phyloP scores from a whole-genome alignment of 2,797 vertebrate species.

The Myoxocephalus aenaeus region DNA sequence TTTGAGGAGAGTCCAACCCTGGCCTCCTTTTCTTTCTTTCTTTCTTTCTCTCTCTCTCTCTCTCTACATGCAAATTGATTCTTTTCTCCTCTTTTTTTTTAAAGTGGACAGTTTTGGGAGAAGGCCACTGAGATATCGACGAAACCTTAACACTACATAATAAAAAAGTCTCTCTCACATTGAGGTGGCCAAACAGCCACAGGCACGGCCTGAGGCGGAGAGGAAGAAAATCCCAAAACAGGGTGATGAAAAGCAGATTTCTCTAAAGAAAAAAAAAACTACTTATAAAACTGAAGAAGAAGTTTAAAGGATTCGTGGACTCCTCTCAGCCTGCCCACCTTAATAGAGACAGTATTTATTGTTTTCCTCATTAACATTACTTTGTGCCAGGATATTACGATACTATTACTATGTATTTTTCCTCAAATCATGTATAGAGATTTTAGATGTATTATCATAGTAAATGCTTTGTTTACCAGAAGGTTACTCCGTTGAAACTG shows the following conservation, averaged over 20 bases:
- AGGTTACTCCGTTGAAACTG: background rate
- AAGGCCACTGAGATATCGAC: slow-evolving; percentile 37
- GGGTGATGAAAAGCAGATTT: slow-evolving; percentile 35
- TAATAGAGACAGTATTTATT: background rate
- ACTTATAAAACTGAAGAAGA: slow-evolving; percentile 8
- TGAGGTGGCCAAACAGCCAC: slow-evolving; percentile 42
- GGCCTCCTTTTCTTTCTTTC: slow-evolving; percentile 40
- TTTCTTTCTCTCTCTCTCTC: background rate
- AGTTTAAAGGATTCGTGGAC: slow-evolving; percentile 13
- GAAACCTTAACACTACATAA: slow-evolving; percentile 49
- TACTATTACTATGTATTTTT: background rate
- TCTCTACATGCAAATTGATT: slow-evolving; percentile 44
- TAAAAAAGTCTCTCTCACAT: slow-evolving; percentile 43
- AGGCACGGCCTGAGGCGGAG: slow-evolving; percentile 45
- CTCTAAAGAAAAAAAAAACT: background rate
- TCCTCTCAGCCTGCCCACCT: background rate
- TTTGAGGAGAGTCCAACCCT: slow-evolving; percentile 60
- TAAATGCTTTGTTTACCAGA: background rate
- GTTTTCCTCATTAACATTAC: background rate
- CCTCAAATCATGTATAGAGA: background rate
- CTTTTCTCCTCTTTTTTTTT: slow-evolving; percentile 6
- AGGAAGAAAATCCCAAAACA: slow-evolving; percentile 37
- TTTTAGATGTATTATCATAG: background rate
- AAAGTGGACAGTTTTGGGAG: slow-evolving; percentile 39
- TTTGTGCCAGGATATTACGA: background rate